Conservation (phyloP, 2,797 vertebrate species). For the Pseudotriccus pelzelni region DNA sequence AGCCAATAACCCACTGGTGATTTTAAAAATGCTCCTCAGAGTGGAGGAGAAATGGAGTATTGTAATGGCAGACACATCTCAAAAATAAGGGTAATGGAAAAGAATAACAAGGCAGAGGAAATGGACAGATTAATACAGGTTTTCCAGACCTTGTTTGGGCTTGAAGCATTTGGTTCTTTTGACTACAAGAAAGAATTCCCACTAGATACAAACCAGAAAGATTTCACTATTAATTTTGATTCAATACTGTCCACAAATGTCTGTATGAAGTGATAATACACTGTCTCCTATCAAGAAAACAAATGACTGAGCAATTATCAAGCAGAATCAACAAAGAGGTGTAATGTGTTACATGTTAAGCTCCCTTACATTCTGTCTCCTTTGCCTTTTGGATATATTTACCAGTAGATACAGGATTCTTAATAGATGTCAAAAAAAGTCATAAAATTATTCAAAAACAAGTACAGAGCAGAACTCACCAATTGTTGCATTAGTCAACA, state of each 20-base stretch:
- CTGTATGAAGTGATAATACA: not conserved
- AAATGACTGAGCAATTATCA: not conserved
- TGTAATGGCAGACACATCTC: not conserved
- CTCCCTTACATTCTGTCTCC: not conserved
- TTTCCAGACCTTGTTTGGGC: not conserved
- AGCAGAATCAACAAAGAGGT: not conserved
- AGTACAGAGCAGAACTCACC: not conserved
- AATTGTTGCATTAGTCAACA: accelerated
- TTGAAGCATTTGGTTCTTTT: not conserved
- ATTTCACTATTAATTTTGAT: constrained; percentile 1
- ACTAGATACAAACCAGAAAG: not conserved
- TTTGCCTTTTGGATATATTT: not conserved
- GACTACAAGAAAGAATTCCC: not conserved
- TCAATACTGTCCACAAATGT: not conserved
- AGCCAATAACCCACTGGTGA: not conserved
- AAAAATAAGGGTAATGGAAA: not conserved
- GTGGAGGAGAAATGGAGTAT: not conserved
- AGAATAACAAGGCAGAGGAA: not conserved
- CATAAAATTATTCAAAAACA: not conserved
- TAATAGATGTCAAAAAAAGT: not conserved
- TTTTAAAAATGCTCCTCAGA: not conserved
- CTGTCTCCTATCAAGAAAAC: not conserved
- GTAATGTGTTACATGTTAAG: not conserved
- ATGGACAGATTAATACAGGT: not conserved
- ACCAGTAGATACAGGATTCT: not conserved